Evolutionary conservation across 2,888 invertebrate species (phyloP).

Genomic region (Pogonocherus hispidulus): DNA sequence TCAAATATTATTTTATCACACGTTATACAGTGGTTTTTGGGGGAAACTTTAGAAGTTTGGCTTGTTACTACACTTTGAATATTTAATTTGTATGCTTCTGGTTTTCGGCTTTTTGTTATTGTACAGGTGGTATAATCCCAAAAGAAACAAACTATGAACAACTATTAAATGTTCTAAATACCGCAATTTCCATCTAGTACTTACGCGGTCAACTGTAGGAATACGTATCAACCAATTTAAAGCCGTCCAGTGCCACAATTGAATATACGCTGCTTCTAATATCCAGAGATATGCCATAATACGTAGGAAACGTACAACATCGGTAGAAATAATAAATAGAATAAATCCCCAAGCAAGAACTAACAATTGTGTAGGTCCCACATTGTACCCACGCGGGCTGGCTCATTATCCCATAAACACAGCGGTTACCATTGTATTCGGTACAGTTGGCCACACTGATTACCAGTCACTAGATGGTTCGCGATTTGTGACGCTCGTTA

Average conservation of each 20-base stretch:
- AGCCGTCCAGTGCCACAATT: background rate
- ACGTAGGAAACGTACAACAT: slow-evolving; percentile 11
- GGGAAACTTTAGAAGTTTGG: no score
- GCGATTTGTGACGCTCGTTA: slow-evolving; percentile 53
- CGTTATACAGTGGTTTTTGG: no score
- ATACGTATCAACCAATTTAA: background rate
- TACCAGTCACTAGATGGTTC: slow-evolving; percentile 46
- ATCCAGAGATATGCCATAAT: slow-evolving; percentile 7
- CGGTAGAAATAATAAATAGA: slow-evolving; percentile 23
- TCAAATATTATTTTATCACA: no score
- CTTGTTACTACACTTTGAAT: no score
- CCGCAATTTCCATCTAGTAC: no score
- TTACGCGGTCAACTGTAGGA: no score
- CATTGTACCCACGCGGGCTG: slow-evolving; percentile 51
- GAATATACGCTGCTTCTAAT: background rate
- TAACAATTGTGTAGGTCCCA: slow-evolving; percentile 50
- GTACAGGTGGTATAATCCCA: no score
- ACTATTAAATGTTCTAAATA: no score
- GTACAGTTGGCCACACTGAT: slow-evolving; percentile 50
- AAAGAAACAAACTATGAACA: no score
- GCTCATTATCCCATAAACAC: slow-evolving; percentile 59
- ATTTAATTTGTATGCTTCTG: no score
- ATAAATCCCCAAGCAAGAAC: slow-evolving; percentile 44
- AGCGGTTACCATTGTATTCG: slow-evolving; percentile 53
- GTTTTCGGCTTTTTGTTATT: no score